Percentiles rank a stretch among this genome's conserved stretches.
phyloP scores from a whole-genome alignment of 1,140 invertebrate genomes.

The Belonocnema kinseyi region DNA sequence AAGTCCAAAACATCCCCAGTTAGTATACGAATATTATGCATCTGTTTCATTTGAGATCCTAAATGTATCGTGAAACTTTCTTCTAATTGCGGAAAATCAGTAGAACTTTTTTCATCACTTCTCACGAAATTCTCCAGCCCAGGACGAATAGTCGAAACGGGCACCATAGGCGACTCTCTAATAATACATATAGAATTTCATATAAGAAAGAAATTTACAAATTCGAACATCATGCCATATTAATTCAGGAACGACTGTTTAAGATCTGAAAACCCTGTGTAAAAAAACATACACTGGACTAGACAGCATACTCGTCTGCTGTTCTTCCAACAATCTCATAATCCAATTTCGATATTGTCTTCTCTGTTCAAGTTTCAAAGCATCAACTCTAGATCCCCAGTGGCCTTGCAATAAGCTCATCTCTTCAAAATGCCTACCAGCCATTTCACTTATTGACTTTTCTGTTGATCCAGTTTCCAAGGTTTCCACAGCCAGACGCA shows the following conservation, averaged over 20 bases:
- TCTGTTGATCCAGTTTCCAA: constrained; percentile 82
- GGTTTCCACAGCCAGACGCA: constrained; percentile 83
- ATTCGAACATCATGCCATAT: constrained; percentile 38
- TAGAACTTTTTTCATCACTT: constrained; percentile 62
- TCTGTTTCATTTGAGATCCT: constrained; percentile 98
- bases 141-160: constrained; percentile 60
- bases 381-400: constrained; percentile 86
- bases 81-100: constrained; percentile 77
- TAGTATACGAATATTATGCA: constrained; percentile 96
- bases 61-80: constrained; percentile 98
- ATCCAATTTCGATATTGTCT: constrained; percentile 88
- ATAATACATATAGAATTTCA: constrained; percentile 35
- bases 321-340: constrained; percentile 83
- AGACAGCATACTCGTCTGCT: constrained; percentile 77
- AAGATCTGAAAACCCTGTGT: constrained; percentile 23
- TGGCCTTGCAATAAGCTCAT: constrained; percentile 84
- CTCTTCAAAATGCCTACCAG: constrained; percentile 86
- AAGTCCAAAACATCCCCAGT: constrained; percentile 91
- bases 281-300: constrained; percentile 75
- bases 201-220: constrained; percentile 8
- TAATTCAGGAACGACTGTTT: neutral
- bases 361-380: constrained; percentile 84
- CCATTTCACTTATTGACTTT: constrained; percentile 86
- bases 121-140: constrained; percentile 57
- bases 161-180: constrained; percentile 69